Evolutionary conservation across 1,140 invertebrate species (phyloP).

Genomic region (Sarcophaga peregrina): DNA sequence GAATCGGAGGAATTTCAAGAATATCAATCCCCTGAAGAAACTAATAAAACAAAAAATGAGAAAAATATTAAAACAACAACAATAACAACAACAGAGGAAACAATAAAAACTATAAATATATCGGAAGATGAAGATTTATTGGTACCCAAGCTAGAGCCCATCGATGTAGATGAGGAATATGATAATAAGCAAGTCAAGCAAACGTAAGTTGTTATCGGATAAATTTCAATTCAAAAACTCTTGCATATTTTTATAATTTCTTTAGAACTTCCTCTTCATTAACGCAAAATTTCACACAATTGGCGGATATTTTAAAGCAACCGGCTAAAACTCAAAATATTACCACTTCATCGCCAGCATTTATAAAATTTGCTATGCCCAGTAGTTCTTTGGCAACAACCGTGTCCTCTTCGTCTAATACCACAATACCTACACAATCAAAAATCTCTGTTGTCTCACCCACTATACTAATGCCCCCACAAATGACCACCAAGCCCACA

Average conservation of each 20-base stretch:
- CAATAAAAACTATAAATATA: neutral
- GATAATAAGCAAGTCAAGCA: neutral
- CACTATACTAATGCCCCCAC: constrained; percentile 1
- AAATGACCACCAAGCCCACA: no score
- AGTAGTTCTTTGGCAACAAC: neutral
- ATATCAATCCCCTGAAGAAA: constrained; percentile 26
- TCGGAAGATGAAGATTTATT: constrained; percentile 47
- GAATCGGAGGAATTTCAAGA: constrained; percentile 40
- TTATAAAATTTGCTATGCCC: neutral
- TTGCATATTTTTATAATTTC: neutral
- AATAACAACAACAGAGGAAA: neutral
- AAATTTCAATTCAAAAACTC: neutral
- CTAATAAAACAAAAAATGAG: neutral
- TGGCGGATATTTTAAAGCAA: neutral
- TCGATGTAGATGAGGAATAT: constrained; percentile 61
- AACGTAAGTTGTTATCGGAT: neutral
- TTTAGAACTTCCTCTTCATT: neutral
- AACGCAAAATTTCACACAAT: neutral
- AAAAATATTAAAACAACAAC: constrained; percentile 33
- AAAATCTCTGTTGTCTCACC: constrained; percentile 29
- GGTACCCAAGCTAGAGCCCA: constrained; percentile 61
- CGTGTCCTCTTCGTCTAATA: neutral
- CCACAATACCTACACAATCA: neutral
- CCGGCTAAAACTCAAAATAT: neutral
- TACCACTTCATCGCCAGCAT: no score